Evolutionary conservation across 2,888 invertebrate species (phyloP), one percentile per base, ranked within the genome.

Genomic region (Euclidia mi): DNA sequence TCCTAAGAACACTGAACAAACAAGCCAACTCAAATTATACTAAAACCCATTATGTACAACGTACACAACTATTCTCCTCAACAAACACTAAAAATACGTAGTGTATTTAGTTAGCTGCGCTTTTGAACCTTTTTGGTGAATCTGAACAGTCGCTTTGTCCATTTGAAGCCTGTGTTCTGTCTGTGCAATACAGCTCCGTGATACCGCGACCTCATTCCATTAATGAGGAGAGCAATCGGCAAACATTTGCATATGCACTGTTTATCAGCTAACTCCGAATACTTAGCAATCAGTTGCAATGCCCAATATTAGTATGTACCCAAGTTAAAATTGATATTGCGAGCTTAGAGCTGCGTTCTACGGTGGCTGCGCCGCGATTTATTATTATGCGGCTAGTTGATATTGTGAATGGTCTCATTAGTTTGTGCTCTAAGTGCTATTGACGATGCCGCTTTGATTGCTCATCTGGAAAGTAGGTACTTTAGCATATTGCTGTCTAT

Each of bases 201-300:
- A 88, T 89, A 89, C 88, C 87, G 81, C 79, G 84, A 81, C 83
- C 79, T 84, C 86, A 88, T 92, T 88, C 77, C 82, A 78, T 81
- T 91, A 92, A 92, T 90, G 90, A n/a, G n/a, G n/a, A 91, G 90
- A 85, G 86, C 84, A 87, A 85, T 89, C 84, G 81, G 71, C 88
- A 90, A 92, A 92, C 88, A 91, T 90, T 91, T 87, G 87, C 86
- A 77, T 79, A 80, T 75, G 68, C 74, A 74, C 71, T 85, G 87
- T 91, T 90, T 91, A 90, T 88, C 88, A 82, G 85, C 79, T 79
- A 75, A 73, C 77, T 69, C 80, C 74, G 82, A 84, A 85, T 88
- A 87, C 84, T 89, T 87, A 82, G 88, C 90, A 88, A 89, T 88
- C 89, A 86, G 80, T 68, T 72, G 73, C 82, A 71, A 82, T 82